These are phyloP conservation scores for Xiphophorus hellerii DNA, from an alignment of 2,113 vertebrate species.

Conservation along the genomic window DNA sequence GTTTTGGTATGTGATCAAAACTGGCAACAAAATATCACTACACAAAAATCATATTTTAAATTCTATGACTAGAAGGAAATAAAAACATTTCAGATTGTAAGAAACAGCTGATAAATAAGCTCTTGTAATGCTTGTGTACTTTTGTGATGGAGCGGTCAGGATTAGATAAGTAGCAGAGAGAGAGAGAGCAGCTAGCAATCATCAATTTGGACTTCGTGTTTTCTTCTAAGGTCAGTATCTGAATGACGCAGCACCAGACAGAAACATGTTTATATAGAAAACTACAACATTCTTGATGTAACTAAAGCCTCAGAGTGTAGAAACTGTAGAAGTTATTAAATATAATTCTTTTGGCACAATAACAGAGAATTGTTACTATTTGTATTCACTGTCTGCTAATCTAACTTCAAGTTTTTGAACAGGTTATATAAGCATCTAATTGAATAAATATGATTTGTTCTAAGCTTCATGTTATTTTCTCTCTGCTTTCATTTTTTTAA, in stretches of 20 bases:
- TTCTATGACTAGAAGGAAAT: not conserved
- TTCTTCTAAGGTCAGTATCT: slow-evolving; percentile 6
- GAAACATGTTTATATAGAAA: not conserved
- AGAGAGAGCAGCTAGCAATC: not conserved
- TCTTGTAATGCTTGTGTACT: not conserved
- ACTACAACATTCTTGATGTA: too few species aligned
- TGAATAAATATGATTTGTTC: not conserved
- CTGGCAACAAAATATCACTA: not conserved
- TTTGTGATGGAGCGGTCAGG: not conserved
- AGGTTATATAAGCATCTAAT: not conserved
- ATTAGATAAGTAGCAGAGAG: not conserved
- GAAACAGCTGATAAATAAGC: not conserved
- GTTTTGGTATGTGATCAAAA: too few species aligned
- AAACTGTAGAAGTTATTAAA: too few species aligned
- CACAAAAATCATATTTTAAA: too few species aligned
- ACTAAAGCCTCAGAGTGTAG: too few species aligned
- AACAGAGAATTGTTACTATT: too few species aligned
- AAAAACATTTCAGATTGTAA: not conserved
- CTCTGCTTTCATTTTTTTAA: too few species aligned
- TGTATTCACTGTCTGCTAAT: too few species aligned
- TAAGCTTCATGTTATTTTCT: not conserved
- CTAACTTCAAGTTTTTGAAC: not conserved
- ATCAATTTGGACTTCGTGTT: not conserved
- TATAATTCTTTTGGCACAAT: too few species aligned
- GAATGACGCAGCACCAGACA: not conserved